A percentile compares a stretch with the other conserved stretches of the same genome.
These are phyloP conservation scores for Cyclophora albipunctata DNA, from an alignment of 2,888 invertebrate genomes.

Conservation along the genomic window DNA sequence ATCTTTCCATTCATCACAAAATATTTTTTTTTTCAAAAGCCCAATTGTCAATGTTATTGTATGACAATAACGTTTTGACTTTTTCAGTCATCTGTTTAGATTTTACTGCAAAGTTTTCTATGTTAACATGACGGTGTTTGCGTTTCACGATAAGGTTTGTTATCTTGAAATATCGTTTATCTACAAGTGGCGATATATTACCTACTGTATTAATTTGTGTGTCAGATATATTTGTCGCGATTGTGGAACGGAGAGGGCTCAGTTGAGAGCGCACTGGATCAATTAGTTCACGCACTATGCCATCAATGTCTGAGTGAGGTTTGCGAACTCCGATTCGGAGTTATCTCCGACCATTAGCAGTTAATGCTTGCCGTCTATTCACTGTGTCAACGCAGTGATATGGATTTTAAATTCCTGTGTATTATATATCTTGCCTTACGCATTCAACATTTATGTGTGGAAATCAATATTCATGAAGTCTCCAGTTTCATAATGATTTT, in stretches of 20 bases:
- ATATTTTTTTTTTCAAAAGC: too few species aligned
- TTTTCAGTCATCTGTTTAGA: too few species aligned
- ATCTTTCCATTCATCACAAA: too few species aligned
- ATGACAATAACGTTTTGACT: background rate
- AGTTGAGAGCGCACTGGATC: conserved; percentile 7
- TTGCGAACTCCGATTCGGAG: conserved; percentile 7
- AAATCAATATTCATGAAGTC: too few species aligned
- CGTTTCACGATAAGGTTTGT: conserved; percentile 1
- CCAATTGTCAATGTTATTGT: conserved; percentile 3
- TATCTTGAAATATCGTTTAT: conserved; percentile 11
- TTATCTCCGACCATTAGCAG: conserved; percentile 12
- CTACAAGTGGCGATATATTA: conserved; percentile 11
- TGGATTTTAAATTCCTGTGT: too few species aligned
- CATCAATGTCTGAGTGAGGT: conserved; percentile 5
- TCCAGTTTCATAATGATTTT: too few species aligned
- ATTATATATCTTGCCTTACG: too few species aligned
- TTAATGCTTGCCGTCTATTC: conserved; percentile 7
- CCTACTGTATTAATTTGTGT: conserved; percentile 8
- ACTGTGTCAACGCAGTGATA: background rate
- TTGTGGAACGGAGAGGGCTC: conserved; percentile 5
- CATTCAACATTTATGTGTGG: too few species aligned
- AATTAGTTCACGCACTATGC: conserved; percentile 8
- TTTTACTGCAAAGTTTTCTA: too few species aligned
- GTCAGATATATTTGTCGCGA: conserved; percentile 8
- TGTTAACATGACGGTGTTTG: background rate